Evolutionary conservation across 2,113 vertebrate species (phyloP), one percentile per base, ranked within the genome.

Genomic region (Martes martes): DNA sequence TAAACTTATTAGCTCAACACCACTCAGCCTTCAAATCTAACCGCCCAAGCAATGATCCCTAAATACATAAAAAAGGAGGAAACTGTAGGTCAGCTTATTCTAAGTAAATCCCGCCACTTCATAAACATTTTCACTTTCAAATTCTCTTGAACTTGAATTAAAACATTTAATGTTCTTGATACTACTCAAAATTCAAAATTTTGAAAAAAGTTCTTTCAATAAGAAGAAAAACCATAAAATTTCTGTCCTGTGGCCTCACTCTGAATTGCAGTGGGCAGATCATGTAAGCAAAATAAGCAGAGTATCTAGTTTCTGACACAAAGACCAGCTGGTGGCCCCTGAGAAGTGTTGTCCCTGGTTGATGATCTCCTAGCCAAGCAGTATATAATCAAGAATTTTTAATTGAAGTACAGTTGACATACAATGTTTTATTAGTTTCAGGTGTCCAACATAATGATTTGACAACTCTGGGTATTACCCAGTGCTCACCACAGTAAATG

Each of bases 111-210:
- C 42, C 26, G 45, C 16, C 7, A 78, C 15, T 97, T 92, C 42
- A 76, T n/a, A 65, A 52, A 55, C 28, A 33, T 16, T 42, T 74
- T 85, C 15, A 74, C 13, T 84, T 71, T 69, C 23, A 79, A 95
- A 96, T 57, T 91, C 42, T 69, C 97, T 74, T 71, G n/a, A 78
- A 76, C 4, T 80, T 88, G 7, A 69, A 87, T 80, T 90, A 84
- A 82, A 82, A 92, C 61, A 90, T 80, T 33, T 28, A 80, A 69
- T n/a, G 36, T 69, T 61, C 31, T 73, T 28, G 24, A 76, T 16
- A 45, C 39, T 8, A 76, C 21, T 59, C 21, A 90, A 97, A 79
- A 78, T 97, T 67, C 39, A 94, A 89, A 76, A 24, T 39, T 89
- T 79, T 82, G 11, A 81, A 52, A 95, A 95, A 76, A 42, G 16